Conservation (phyloP, 2,797 vertebrate genomes). For the Gephyroberyx darwinii region DNA sequence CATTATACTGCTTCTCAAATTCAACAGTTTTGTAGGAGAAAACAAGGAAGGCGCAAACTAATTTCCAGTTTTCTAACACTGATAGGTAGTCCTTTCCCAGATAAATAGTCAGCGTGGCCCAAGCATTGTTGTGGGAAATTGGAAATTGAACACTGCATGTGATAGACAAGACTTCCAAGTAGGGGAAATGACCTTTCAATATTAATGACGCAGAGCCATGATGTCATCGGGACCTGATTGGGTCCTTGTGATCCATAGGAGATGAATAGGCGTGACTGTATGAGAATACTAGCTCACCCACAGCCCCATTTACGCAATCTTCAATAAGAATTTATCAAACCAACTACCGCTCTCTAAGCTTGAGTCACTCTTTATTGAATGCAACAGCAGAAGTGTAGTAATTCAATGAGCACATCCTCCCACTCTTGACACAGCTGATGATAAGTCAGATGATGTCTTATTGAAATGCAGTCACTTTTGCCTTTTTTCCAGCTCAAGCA, state of each 20-base stretch:
- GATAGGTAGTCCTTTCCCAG: conserved; percentile 33
- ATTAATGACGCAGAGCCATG: conserved; percentile 67
- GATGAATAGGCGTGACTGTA: conserved; percentile 44
- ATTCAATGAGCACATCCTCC: conserved; percentile 66
- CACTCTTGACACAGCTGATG: conserved; percentile 45
- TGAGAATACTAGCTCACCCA: conserved; percentile 47
- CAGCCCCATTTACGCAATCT: conserved; percentile 53
- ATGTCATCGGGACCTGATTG: conserved; percentile 63
- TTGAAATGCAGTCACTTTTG: conserved; percentile 46
- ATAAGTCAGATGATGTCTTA: conserved; percentile 57
- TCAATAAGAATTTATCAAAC: conserved; percentile 68
- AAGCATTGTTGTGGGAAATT: conserved; percentile 66
- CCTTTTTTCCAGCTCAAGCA: conserved; percentile 23
- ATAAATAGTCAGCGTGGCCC: conserved; percentile 64
- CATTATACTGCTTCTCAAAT: conserved; percentile 10
- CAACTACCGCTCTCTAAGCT: conserved; percentile 45
- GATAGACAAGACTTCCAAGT: conserved; percentile 61
- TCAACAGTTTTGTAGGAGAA: conserved; percentile 27
- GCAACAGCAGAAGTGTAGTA: conserved; percentile 55
- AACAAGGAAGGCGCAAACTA: conserved; percentile 49
- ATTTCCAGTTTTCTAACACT: conserved; percentile 53
- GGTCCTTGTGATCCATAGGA: conserved; percentile 45
- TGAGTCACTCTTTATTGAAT: conserved; percentile 60
- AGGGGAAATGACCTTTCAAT: conserved; percentile 71
- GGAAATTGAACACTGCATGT: conserved; percentile 65